These are phyloP conservation scores for Columba livia DNA, from an alignment of 2,113 vertebrate species.

Conservation along the genomic window DNA sequence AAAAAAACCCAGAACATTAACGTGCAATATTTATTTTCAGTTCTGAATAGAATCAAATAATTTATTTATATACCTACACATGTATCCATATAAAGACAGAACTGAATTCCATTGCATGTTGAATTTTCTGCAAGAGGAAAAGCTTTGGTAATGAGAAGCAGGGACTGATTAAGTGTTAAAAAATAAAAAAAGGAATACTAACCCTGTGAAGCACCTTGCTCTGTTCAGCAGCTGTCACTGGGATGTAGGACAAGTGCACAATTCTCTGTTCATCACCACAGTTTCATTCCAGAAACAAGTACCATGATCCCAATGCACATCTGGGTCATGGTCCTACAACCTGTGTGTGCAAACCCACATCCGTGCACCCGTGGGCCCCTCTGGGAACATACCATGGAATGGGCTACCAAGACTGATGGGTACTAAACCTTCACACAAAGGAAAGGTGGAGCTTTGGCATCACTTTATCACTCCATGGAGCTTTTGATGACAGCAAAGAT, in stretches of 20 bases:
- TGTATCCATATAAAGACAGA: not conserved
- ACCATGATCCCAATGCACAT: rapidly evolving
- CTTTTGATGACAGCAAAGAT: not conserved
- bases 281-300: not conserved
- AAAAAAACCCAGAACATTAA: not conserved
- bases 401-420: rapidly evolving
- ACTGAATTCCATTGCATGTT: rapidly evolving
- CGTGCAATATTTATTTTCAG: not conserved
- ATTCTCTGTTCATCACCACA: not conserved
- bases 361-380: not conserved
- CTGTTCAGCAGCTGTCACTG: not conserved
- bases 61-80: not conserved
- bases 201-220: not conserved
- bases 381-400: not conserved
- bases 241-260: not conserved
- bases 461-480: rapidly evolving
- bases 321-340: not conserved
- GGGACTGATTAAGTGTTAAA: not conserved
- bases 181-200: not conserved
- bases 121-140: not conserved
- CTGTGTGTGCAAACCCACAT: not conserved
- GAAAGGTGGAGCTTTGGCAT: not conserved
- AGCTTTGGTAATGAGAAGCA: not conserved
- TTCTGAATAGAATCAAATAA: not conserved
- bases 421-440: rapidly evolving